phyloP scores from a whole-genome alignment of 2,888 invertebrate genomes.

The Caenorhabditis sinica region DNA sequence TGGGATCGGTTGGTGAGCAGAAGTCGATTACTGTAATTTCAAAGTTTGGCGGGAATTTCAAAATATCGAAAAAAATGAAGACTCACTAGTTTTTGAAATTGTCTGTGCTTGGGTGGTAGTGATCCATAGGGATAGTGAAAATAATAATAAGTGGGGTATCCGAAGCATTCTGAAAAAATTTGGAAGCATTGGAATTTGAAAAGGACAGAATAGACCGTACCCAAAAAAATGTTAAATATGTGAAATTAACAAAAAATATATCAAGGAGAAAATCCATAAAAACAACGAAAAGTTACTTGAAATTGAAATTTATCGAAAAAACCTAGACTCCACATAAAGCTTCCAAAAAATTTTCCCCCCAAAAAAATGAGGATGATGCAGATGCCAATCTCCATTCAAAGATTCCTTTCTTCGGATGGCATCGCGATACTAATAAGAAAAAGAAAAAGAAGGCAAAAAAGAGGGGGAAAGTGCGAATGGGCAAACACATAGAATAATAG shows the following conservation, averaged over 20 bases:
- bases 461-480: conserved; percentile 45
- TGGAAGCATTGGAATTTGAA: neutral
- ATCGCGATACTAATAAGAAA: conserved; percentile 19
- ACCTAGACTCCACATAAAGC: too few species aligned
- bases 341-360: neutral
- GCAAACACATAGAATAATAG: conserved; percentile 14
- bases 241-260: neutral
- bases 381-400: conserved; percentile 15
- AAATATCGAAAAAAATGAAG: neutral
- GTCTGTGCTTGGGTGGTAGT: conserved; percentile 31
- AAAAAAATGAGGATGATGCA: neutral
- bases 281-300: too few species aligned
- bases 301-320: neutral
- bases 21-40: conserved; percentile 68
- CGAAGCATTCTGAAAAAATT: conserved; percentile 10
- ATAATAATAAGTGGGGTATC: conserved; percentile 4
- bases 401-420: neutral
- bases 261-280: too few species aligned
- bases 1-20: conserved; percentile 70
- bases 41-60: neutral
- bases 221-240: neutral
- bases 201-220: neutral
- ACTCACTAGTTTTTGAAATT: conserved; percentile 63
- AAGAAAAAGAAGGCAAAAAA: neutral
- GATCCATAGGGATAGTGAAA: neutral